These are phyloP conservation scores for Stercorarius parasiticus DNA, from an alignment of 2,113 vertebrate genomes.

Conservation along the genomic window DNA sequence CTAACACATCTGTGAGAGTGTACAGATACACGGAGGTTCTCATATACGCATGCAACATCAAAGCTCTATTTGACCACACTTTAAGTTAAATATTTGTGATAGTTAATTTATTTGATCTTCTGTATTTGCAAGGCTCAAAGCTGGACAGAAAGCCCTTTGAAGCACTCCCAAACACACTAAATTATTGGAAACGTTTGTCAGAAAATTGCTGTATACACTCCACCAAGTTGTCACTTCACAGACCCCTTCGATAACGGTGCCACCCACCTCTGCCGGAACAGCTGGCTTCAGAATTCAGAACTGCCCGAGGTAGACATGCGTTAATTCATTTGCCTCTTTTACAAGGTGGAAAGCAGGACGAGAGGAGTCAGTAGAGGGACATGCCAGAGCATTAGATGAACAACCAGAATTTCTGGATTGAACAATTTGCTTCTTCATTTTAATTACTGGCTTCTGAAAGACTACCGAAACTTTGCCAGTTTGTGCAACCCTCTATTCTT, in stretches of 20 bases:
- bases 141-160: constrained; percentile 50
- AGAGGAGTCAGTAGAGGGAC: not conserved
- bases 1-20: rapidly evolving
- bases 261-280: not conserved
- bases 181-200: constrained; percentile 4
- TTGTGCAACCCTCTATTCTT: constrained; percentile 54
- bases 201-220: not conserved
- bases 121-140: not conserved
- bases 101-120: constrained; percentile 37
- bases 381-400: not conserved
- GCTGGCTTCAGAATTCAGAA: not conserved
- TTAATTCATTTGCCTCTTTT: rapidly evolving
- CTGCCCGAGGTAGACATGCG: rapidly evolving
- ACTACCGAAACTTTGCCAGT: constrained; percentile 34
- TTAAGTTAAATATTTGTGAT: constrained; percentile 47
- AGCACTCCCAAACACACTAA: constrained; percentile 22
- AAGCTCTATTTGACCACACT: not conserved
- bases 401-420: not conserved
- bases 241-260: not conserved
- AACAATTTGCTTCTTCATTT: constrained; percentile 38
- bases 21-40: not conserved
- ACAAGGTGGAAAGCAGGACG: not conserved
- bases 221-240: not conserved
- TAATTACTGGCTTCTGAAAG: constrained; percentile 56
- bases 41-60: not conserved